A percentile compares a stretch with the other conserved stretches of the same genome.
phyloP scores from a whole-genome alignment of 1,140 invertebrate species.

The Drosophila albomicans region DNA sequence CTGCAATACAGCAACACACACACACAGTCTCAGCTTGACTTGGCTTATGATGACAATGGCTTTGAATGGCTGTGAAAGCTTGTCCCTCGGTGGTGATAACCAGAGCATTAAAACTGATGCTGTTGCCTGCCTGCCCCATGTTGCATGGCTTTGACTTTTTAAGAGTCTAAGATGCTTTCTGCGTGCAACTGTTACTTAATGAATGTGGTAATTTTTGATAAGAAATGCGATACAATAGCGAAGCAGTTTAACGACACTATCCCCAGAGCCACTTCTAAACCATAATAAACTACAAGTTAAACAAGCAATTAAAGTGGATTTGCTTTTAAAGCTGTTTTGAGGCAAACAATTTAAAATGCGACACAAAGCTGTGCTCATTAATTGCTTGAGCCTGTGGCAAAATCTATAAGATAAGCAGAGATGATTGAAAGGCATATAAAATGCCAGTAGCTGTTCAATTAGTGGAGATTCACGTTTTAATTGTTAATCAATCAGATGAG shows the following conservation, averaged over 20 bases:
- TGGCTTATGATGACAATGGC: slow-evolving; percentile 48
- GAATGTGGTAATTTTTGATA: slow-evolving; percentile 40
- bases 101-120: slow-evolving; percentile 41
- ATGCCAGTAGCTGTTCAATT: not conserved
- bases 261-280: slow-evolving; percentile 3
- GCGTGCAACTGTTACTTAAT: slow-evolving; percentile 28
- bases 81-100: slow-evolving; percentile 39
- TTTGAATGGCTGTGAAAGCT: slow-evolving; percentile 36
- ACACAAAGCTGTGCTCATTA: not conserved
- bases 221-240: slow-evolving; percentile 6
- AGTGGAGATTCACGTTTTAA: not conserved
- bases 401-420: not conserved
- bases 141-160: slow-evolving; percentile 41
- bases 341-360: not conserved
- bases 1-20: not conserved
- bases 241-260: slow-evolving; percentile 7
- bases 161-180: slow-evolving; percentile 14
- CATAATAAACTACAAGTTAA: slow-evolving; percentile 1
- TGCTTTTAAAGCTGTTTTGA: not conserved
- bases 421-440: not conserved
- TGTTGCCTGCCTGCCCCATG: not conserved
- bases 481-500: not conserved
- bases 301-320: not conserved
- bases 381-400: not conserved
- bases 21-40: slow-evolving; percentile 14